Evolutionary conservation across 1,140 invertebrate species (phyloP).

Genomic region (Gryllus bimaculatus): DNA sequence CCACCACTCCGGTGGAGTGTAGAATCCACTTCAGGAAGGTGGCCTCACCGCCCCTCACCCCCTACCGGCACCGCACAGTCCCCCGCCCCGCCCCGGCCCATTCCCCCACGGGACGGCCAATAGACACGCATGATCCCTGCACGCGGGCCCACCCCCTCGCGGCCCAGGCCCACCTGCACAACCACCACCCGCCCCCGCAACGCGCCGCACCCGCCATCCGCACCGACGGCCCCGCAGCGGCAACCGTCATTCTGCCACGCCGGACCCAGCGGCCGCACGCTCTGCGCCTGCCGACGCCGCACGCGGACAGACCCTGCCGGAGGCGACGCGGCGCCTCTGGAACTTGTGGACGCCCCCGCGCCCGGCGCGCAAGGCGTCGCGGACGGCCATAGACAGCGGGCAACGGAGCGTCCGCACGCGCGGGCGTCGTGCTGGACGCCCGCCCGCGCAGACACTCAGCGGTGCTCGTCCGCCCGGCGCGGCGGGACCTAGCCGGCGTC

Average conservation of each 20-base stretch:
- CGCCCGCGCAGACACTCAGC: background rate
- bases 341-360: background rate
- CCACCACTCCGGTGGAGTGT: constrained; percentile 7
- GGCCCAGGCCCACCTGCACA: too few relatives aligned
- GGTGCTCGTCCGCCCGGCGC: background rate
- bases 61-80: background rate
- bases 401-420: background rate
- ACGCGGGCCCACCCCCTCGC: background rate
- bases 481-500: background rate
- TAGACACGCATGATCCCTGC: background rate
- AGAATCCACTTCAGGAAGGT: constrained; percentile 21
- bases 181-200: too few relatives aligned
- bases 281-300: too few relatives aligned
- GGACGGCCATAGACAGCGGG: too few relatives aligned
- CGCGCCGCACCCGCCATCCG: too few relatives aligned
- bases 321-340: background rate
- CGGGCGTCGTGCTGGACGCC: background rate
- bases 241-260: too few relatives aligned
- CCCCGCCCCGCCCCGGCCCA: too few relatives aligned
- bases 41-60: constrained; percentile 11
- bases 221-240: too few relatives aligned
- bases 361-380: background rate
- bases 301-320: background rate
- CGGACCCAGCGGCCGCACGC: background rate
- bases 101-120: background rate